Evolutionary conservation across 2,888 invertebrate species (phyloP), one percentile per base, ranked within the genome.

Genomic region (Eristalis pertinax): DNA sequence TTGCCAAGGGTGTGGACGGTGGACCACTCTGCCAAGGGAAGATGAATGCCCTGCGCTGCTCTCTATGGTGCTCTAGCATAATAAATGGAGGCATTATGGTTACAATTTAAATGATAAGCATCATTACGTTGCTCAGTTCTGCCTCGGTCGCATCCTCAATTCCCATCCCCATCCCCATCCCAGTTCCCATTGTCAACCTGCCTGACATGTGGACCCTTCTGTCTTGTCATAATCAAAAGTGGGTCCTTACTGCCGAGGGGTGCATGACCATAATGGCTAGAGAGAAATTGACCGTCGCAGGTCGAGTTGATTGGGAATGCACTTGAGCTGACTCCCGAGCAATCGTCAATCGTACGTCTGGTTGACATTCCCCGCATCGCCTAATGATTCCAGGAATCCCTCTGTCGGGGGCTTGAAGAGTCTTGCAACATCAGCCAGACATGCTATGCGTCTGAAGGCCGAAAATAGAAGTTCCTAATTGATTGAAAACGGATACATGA

Each of bases 101-200:
- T 67, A 67, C 72, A 79, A 67, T 79, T 67, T 67, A 41, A 73
- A 79, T 79, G 79, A 72, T 79, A 67, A 73, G 79, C 60, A 73
- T 73, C 72, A 79, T 72, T 79, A 65, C 38, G 79, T 43, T 78
- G 78, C 22, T 41, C 78, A 72, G 58, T 72, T 41, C 64, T 10
- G 43, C n/a, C n/a, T n/a, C n/a, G n/a, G 24, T 22, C 4, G 24
- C 7, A 1, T 43, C 26, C 13, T 63, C 22, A 13, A 10, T 13
- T 13, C 15, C 15, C 29, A 10, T 26, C 29, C 43, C 43, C 56
- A 11, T 26, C 4, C n/a, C 26, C 15, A 13, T 10, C 32, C 60
- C 8, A n/a, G n/a, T n/a, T n/a, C n/a, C n/a, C n/a, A n/a, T n/a
- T n/a, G n/a, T n/a, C n/a, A n/a, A n/a, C n/a, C 32, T 32, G 29